Evolutionary conservation across 2,888 invertebrate species (phyloP).

Genomic region (Acrobasis consociella): DNA sequence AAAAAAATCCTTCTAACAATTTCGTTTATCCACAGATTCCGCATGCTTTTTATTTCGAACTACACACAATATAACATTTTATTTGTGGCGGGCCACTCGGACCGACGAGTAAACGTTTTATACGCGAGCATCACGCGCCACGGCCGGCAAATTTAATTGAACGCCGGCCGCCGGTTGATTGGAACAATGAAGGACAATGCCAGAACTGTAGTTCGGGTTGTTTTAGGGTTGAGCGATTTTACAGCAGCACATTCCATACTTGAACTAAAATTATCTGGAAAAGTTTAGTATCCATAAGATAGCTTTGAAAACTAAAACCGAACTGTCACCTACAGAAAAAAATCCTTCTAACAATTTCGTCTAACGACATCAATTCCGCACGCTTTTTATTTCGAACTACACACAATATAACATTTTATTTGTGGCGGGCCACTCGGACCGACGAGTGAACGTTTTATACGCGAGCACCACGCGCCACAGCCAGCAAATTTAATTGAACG

Average conservation of each 20-base stretch:
- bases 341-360: too few species aligned
- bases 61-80: conserved; percentile 2
- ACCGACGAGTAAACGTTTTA: conserved; percentile 9
- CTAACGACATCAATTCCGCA: not conserved
- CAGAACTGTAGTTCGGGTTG: not conserved
- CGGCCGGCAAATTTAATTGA: conserved; percentile 15
- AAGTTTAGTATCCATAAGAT: too few species aligned
- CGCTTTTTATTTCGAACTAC: not conserved
- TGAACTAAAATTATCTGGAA: too few species aligned
- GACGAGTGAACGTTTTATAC: conserved; percentile 13
- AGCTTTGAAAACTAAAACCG: too few species aligned
- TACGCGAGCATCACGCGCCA: conserved; percentile 3
- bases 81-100: conserved; percentile 11
- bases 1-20: too few species aligned
- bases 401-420: conserved; percentile 5
- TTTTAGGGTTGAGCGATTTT: not conserved
- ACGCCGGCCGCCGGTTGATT: conserved; percentile 11
- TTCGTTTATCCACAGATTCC: too few species aligned
- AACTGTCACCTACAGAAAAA: too few species aligned
- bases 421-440: conserved; percentile 11
- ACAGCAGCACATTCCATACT: too few species aligned
- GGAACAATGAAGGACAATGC: conserved; percentile 11
- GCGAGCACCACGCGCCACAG: conserved; percentile 1
- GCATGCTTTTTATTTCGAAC: not conserved
- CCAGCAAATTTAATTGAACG: conserved; percentile 17